Percentiles rank a stretch among this genome's conserved stretches.
Conservation (phyloP, 2,113 vertebrate species). For the Haemorhous mexicanus region DNA sequence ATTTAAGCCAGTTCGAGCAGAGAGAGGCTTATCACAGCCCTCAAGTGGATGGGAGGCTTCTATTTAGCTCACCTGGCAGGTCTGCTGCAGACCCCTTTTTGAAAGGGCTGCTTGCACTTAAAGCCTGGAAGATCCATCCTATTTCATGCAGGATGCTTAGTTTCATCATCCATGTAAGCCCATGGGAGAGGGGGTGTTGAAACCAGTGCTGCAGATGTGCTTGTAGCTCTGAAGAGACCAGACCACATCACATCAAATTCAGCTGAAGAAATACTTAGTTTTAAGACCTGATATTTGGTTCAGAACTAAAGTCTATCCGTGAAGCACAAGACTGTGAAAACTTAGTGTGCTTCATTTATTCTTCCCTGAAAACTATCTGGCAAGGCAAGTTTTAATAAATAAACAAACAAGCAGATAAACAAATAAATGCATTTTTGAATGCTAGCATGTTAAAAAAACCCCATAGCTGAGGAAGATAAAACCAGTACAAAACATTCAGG, state of each 20-base stretch:
- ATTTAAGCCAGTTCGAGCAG: not conserved
- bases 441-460: not conserved
- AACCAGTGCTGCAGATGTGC: rapidly evolving
- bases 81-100: not conserved
- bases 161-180: not conserved
- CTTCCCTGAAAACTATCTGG: not conserved
- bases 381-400: not conserved
- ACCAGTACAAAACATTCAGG: not conserved
- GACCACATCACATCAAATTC: not conserved
- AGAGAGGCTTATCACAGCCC: constrained; percentile 8
- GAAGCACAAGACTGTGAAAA: not conserved
- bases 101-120: not conserved
- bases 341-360: not conserved
- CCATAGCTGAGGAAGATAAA: not conserved
- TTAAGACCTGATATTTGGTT: not conserved
- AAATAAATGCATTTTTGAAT: not conserved
- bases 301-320: not conserved
- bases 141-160: not conserved
- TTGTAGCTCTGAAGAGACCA: not conserved
- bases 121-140: not conserved
- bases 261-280: not conserved
- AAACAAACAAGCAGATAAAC: not conserved
- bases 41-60: constrained; percentile 9
- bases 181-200: not conserved
- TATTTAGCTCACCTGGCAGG: not conserved